Conservation (phyloP, 1,140 invertebrate genomes). For the Conus ventricosus region DNA sequence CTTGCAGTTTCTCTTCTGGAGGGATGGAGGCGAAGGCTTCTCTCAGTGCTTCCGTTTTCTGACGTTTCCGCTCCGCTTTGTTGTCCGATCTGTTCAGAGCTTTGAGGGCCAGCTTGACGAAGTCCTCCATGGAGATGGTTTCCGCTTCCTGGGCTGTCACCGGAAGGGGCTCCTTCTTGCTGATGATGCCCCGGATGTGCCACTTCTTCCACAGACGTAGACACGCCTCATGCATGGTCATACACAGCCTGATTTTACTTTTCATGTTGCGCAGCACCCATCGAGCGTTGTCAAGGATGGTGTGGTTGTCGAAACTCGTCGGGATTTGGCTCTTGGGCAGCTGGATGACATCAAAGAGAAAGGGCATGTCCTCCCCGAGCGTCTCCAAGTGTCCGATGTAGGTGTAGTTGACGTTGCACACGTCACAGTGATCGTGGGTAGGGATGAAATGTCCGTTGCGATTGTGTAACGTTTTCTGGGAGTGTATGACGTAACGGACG, state of each 20-base stretch:
- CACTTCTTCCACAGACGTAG: slow-evolving; percentile 56
- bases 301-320: neutral
- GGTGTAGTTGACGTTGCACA: slow-evolving; percentile 60
- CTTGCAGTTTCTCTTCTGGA: slow-evolving; percentile 30
- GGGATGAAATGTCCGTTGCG: slow-evolving; percentile 62
- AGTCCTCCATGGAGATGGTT: slow-evolving; percentile 7
- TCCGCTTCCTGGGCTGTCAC: slow-evolving; percentile 26
- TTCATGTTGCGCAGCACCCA: slow-evolving; percentile 51
- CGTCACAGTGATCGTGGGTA: slow-evolving; percentile 59
- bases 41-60: slow-evolving; percentile 36
- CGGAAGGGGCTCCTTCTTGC: slow-evolving; percentile 54
- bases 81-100: neutral
- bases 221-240: slow-evolving; percentile 54
- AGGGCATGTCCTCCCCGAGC: slow-evolving; percentile 57
- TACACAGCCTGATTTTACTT: slow-evolving; percentile 57
- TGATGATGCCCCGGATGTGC: slow-evolving; percentile 62
- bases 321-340: slow-evolving; percentile 47
- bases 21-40: slow-evolving; percentile 41
- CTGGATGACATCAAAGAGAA: slow-evolving; percentile 55
- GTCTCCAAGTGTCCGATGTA: slow-evolving; percentile 64
- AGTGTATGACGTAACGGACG: slow-evolving; percentile 61
- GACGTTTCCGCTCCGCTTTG: slow-evolving; percentile 20
- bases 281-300: slow-evolving; percentile 40
- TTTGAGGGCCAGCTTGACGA: slow-evolving; percentile 28
- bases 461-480: slow-evolving; percentile 35